phyloP scores from a whole-genome alignment of 2,113 vertebrate species.

The Grallaria varia region DNA sequence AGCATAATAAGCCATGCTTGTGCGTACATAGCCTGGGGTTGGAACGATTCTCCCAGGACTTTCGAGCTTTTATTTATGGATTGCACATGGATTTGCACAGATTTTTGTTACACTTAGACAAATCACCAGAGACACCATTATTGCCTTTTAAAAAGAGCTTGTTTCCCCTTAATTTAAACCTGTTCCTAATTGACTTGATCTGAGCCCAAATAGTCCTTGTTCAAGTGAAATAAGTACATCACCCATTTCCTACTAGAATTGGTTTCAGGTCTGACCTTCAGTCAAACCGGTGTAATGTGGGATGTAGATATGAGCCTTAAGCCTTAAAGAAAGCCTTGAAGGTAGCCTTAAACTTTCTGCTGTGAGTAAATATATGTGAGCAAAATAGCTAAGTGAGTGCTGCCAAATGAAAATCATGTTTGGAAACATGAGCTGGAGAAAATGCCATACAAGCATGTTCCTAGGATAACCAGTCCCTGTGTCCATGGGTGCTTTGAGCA shows the following conservation, averaged over 20 bases:
- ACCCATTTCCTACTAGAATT: background rate
- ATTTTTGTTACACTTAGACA: background rate
- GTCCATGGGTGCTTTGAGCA: background rate
- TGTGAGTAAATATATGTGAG: background rate
- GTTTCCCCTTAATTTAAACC: slow-evolving; percentile 6
- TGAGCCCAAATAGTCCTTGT: background rate
- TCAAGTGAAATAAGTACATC: background rate
- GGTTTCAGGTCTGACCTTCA: slow-evolving; percentile 15
- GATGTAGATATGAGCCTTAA: background rate
- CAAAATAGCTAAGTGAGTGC: background rate
- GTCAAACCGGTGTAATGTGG: background rate
- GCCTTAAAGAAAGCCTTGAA: background rate
- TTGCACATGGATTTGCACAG: slow-evolving; percentile 3
- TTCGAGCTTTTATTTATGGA: background rate
- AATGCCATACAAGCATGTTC: background rate
- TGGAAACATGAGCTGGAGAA: background rate
- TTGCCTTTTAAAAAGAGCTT: background rate
- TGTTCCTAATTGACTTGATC: background rate
- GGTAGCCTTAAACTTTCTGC: background rate
- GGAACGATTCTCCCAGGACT: background rate
- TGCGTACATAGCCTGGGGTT: background rate
- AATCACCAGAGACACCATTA: background rate
- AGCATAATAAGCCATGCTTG: background rate
- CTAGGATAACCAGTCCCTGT: background rate
- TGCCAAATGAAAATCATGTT: background rate